Percentiles rank a stretch among this genome's conserved stretches.
phyloP scores from a whole-genome alignment of 2,888 invertebrate genomes.

The Chymomyza fuscimana region DNA sequence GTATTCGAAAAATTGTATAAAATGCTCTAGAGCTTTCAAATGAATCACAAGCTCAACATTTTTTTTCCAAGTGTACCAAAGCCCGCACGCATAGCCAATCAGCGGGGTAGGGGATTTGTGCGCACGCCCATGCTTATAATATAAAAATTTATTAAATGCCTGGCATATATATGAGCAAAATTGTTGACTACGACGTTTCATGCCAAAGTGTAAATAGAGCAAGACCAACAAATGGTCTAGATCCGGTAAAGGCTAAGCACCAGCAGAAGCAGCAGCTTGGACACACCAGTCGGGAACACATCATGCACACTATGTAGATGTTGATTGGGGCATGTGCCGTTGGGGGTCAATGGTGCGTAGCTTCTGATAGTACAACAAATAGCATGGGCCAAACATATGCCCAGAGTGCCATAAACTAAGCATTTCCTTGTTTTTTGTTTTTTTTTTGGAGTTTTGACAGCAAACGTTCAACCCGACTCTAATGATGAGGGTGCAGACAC shows the following conservation, averaged over 20 bases:
- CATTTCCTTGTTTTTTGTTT: neutral
- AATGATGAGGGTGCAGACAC: neutral
- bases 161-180: conserved; percentile 32
- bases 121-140: neutral
- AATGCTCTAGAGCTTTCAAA: no score
- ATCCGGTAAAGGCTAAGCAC: neutral
- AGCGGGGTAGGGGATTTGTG: neutral
- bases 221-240: neutral
- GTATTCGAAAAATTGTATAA: no score
- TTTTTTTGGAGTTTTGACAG: neutral
- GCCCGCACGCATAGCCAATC: neutral
- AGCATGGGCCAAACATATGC: neutral
- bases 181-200: conserved; percentile 31
- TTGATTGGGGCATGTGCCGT: conserved; percentile 47
- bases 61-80: no score
- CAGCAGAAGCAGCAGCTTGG: neutral
- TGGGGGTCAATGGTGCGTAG: conserved; percentile 62
- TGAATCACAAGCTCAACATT: no score
- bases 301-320: conserved; percentile 22
- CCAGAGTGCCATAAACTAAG: neutral
- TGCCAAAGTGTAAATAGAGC: neutral
- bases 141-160: conserved; percentile 48
- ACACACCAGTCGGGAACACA: neutral
- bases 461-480: neutral
- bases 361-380: conserved; percentile 47